A percentile compares a stretch with the other conserved stretches of the same genome.
Evolutionary conservation across 2,797 vertebrate species (phyloP).

Genomic region (Sciurus vulgaris): DNA sequence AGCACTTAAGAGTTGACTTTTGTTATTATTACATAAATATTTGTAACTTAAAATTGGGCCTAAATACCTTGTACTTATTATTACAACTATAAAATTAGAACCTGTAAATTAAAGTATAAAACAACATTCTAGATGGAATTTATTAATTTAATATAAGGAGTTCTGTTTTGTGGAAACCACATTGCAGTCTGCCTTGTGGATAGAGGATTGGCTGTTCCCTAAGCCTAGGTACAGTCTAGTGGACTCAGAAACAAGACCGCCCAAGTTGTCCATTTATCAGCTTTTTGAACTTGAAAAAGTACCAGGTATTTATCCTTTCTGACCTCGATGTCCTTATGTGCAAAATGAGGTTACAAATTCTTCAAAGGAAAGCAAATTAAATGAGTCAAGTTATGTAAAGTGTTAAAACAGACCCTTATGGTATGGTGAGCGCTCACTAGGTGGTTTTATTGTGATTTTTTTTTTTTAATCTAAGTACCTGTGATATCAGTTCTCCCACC

Average conservation of each 20-base stretch:
- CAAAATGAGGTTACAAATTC: neutral
- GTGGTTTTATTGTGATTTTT: neutral
- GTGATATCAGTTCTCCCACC: neutral
- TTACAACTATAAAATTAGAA: constrained; percentile 22
- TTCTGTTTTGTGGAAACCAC: constrained; percentile 23
- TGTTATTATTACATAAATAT: neutral
- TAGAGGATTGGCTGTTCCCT: neutral
- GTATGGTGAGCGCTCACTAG: neutral
- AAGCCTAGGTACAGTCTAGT: too few species aligned
- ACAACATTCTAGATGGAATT: constrained; percentile 26
- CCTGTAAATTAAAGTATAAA: neutral
- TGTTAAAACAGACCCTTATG: too few species aligned
- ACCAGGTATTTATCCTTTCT: neutral
- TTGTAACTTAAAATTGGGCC: constrained; percentile 25
- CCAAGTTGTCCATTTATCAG: neutral
- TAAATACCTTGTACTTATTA: neutral
- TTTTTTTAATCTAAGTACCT: neutral
- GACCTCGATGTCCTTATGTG: neutral
- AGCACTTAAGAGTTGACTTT: neutral
- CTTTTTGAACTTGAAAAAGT: neutral
- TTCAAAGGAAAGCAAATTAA: neutral
- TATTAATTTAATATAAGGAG: neutral
- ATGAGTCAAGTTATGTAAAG: neutral
- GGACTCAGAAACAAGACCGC: neutral
- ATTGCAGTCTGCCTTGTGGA: neutral